Base-by-base conservation (phyloP, 2,888 invertebrate species). In the Calameuta idolon region DNA sequence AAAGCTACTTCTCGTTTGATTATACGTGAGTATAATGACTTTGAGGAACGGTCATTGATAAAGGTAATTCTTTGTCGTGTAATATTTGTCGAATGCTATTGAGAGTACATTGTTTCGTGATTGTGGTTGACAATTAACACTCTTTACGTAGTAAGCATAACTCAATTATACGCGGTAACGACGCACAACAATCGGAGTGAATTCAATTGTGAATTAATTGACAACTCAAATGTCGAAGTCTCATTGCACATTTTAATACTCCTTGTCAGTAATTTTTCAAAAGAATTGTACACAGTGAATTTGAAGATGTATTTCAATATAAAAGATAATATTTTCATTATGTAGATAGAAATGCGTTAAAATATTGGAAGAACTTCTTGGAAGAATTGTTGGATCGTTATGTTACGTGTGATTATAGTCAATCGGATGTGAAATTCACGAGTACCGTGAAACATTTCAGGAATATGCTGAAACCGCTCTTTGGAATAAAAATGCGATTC, bases 321-420 rank as follows among this genome's bases (percentile, higher is more conserved):
- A 40, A 76, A 79, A 79, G 76, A 76, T 79, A 79, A 55, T 34
- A 76, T 79, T 79, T 68, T 69, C 37, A 37, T 76, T 55, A 68
- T 30, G 68, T 23, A 30, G 76, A 73, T 73, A n/a, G 34, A n/a
- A 34, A 76, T 34, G 23, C 34, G 12, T 73, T 31, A 76, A 69
- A 73, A 76, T 76, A 76, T 76, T 79, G 76, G 69, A 76, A 76
- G 76, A 74, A 77, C 76, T 55, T 76, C 69, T 76, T 79, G 76
- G 79, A 77, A 79, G 76, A 78, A 77, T 77, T 35, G 34, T 30
- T 68, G 55, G 68, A 30, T 75, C 75, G 75, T 75, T 35, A 35
- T 23, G 55, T 23, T 55, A 55, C 55, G 55, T 55, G 55, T 55
- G 55, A 55, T 55, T 55, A 55, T 23, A 55, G 55, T 55, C 55